Conservation (phyloP, 2,888 invertebrate genomes). For the Eueremaeus valkanovi region DNA sequence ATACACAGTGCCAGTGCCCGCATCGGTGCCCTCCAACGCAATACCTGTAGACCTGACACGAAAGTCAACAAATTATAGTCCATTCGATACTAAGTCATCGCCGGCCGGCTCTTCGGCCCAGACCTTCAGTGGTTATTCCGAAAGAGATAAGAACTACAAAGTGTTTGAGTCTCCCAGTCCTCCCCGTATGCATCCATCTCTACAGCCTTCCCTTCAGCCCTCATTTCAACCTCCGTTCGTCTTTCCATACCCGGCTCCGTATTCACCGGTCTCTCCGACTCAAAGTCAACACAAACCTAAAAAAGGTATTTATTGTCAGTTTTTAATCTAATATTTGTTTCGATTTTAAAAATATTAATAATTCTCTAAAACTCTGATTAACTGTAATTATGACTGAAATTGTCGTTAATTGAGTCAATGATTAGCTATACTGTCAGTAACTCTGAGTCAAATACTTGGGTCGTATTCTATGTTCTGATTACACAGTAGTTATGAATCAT, state of each 20-base stretch:
- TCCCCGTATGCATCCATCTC: neutral
- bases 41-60: conserved; percentile 20
- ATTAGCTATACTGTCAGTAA: no score
- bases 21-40: neutral
- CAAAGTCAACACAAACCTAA: conserved; percentile 13
- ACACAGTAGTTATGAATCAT: no score
- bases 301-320: neutral
- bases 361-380: no score
- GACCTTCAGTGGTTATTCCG: neutral
- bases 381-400: no score
- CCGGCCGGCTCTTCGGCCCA: neutral
- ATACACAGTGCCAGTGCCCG: conserved; percentile 12
- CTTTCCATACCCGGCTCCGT: neutral
- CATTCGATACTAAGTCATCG: conserved; percentile 25
- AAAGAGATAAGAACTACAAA: conserved; percentile 11
- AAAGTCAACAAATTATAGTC: conserved; percentile 22
- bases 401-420: no score
- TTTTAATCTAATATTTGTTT: neutral
- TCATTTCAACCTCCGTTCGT: no score
- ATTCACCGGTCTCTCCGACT: conserved; percentile 15
- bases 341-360: neutral
- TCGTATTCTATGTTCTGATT: no score
- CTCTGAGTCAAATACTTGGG: no score
- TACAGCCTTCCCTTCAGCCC: no score
- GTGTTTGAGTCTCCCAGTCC: neutral